Evolutionary conservation across 2,113 vertebrate species (phyloP).

Genomic region (Sylvietta virens): DNA sequence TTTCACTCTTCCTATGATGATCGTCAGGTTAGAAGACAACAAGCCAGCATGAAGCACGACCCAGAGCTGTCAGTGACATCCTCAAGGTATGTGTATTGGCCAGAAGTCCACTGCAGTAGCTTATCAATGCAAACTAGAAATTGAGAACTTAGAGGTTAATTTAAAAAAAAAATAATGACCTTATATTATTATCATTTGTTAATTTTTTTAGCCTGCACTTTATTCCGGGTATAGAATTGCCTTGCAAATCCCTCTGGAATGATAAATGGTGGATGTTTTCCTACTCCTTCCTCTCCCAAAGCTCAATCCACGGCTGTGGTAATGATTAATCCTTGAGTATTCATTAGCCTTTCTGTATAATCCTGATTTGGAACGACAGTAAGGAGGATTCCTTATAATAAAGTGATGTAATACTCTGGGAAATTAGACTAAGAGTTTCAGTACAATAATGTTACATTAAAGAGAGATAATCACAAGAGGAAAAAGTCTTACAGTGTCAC

Average conservation of each 20-base stretch:
- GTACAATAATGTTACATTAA: background rate
- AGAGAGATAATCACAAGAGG: background rate
- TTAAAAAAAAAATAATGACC: background rate
- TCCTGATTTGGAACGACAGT: conserved; percentile 5
- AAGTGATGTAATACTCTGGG: background rate
- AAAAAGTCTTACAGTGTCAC: background rate
- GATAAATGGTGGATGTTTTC: background rate
- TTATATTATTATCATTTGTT: background rate
- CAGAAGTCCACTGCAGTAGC: background rate
- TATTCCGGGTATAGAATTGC: background rate
- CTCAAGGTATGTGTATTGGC: no score
- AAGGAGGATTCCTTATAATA: conserved; percentile 11
- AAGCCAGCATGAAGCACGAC: accelerated
- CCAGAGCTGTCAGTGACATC: background rate
- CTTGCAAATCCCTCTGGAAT: background rate
- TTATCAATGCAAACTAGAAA: background rate
- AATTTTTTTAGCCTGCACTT: background rate
- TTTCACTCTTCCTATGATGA: background rate
- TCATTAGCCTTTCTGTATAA: conserved; percentile 1
- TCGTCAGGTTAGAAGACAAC: background rate
- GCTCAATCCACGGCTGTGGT: background rate
- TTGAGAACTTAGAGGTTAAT: background rate
- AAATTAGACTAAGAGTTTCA: conserved; percentile 1
- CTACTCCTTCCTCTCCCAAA: background rate
- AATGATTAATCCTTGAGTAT: background rate